Evolutionary conservation across 2,113 vertebrate genomes (phyloP).

Genomic region (Podilymbus podiceps): DNA sequence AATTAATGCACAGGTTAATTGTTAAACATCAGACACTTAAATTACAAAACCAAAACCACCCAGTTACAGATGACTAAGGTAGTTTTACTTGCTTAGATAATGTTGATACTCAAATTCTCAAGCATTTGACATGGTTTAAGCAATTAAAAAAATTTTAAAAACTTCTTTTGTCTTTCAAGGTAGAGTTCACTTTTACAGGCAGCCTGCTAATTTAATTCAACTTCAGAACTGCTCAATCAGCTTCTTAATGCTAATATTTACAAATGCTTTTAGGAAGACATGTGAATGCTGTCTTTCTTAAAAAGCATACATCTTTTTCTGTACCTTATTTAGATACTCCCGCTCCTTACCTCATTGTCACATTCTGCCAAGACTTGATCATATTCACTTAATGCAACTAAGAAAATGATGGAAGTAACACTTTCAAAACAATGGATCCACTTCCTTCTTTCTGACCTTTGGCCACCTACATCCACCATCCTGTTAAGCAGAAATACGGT

Average conservation of each 20-base stretch:
- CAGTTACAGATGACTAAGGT: neutral
- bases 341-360: conserved; percentile 76
- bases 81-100: neutral
- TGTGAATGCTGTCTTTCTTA: neutral
- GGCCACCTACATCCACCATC: conserved; percentile 91
- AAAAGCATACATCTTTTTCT: neutral
- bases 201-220: neutral
- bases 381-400: conserved; percentile 88
- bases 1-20: neutral
- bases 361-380: conserved; percentile 86
- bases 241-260: neutral
- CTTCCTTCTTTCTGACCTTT: conserved; percentile 87
- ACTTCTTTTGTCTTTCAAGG: neutral
- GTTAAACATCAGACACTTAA: neutral
- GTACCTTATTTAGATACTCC: neutral
- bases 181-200: neutral
- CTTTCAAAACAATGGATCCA: conserved; percentile 93
- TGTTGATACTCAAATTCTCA: neutral
- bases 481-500: conserved; percentile 59
- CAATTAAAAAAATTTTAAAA: neutral
- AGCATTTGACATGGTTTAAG: neutral
- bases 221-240: neutral
- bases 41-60: neutral
- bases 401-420: conserved; percentile 87
- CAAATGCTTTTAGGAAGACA: neutral